phyloP scores from a whole-genome alignment of 1,140 invertebrate species.

The Pachyrhynchus sulphureomaculatus region DNA sequence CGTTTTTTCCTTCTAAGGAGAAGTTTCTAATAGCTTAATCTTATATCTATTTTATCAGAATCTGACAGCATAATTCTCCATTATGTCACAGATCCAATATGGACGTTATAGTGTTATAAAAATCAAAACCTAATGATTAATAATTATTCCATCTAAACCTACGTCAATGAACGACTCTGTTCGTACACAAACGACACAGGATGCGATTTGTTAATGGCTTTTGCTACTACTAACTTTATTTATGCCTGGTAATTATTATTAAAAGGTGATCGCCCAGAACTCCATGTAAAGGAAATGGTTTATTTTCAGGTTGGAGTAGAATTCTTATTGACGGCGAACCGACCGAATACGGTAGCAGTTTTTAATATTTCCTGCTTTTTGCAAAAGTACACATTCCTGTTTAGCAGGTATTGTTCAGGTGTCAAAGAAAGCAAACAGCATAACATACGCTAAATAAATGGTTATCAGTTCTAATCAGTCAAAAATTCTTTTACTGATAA shows the following conservation, averaged over 20 bases:
- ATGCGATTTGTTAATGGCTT: conserved; percentile 25
- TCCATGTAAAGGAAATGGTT: conserved; percentile 23
- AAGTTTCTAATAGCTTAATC: no score
- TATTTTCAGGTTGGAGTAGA: conserved; percentile 16
- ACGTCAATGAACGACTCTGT: conserved; percentile 13
- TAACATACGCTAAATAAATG: neutral
- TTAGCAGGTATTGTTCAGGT: conserved; percentile 11
- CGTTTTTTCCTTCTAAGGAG: no score
- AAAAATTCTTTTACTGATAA: neutral
- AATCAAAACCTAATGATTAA: no score
- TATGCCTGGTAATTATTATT: conserved; percentile 23
- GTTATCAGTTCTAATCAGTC: neutral
- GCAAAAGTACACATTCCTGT: conserved; percentile 15
- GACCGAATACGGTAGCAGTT: conserved; percentile 6
- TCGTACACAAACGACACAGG: conserved; percentile 19
- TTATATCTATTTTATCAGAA: no score
- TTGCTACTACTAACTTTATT: conserved; percentile 13
- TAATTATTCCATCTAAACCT: no score
- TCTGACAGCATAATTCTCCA: no score
- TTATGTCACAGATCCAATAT: no score
- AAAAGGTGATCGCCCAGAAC: conserved; percentile 23
- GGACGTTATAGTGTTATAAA: no score
- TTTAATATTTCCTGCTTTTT: conserved; percentile 25
- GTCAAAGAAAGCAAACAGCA: conserved; percentile 12
- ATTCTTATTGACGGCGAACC: conserved; percentile 8